Base-by-base conservation (phyloP, 1,140 invertebrate species). In the Aphelinus certus region DNA sequence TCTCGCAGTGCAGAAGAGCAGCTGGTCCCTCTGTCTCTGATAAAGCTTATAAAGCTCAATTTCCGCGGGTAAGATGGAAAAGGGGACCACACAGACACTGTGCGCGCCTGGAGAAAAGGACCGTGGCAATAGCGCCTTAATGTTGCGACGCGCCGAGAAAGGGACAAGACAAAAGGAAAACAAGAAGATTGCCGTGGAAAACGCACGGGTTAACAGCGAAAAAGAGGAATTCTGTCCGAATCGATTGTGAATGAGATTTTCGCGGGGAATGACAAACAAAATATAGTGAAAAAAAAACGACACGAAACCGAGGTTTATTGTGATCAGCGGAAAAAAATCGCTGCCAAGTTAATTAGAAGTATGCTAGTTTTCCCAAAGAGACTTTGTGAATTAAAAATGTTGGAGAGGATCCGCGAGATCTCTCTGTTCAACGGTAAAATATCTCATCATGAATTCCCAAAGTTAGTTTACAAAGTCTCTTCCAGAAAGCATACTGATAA, bases 21-120 rank as follows among this genome's bases (percentile, higher is more conserved):
- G 64, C 61, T 73, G 68, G 51, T 71, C 69, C 57, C 61, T 51
- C 26, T 63, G 61, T 71, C 65, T 67, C 67, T 73, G 70, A 76
- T 76, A 76, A 76, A 78, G 66, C 74, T 62, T 69, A 78, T 76
- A 70, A 78, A 78, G 73, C 65, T 76, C 74, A 67, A 73, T 78
- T 72, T 78, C 49, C 70, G 51, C 49, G 55, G 60, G 61, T 57
- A 7, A 46, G 45, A 63, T 1, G 58, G 53, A 69, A 74, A 61
- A 57, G 53, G 51, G 70, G 51, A 63, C 26, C n/a, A 47, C 26
- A 55, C 9, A 45, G 60, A 5, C 26, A 2, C 7, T 42, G 1
- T 47, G 43, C 67, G 56, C 26, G 26, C 26, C 26, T 26, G 57
- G 58, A 42, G 5, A 64, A 5, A 57, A 68, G 26, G 51, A 51